Evolutionary conservation across 2,888 invertebrate species (phyloP).

Genomic region (Drepanosiphum platanoidis): DNA sequence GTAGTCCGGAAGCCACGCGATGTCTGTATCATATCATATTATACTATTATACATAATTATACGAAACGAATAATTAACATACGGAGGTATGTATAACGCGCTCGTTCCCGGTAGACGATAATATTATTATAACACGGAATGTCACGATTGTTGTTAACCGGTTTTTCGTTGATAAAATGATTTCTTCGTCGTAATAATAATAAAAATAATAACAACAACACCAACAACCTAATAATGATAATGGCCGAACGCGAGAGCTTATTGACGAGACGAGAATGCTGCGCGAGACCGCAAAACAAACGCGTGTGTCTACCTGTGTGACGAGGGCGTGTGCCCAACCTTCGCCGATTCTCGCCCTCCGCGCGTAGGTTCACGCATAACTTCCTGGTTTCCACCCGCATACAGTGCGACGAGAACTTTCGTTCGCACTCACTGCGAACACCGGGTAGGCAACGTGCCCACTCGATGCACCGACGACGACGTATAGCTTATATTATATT

Average conservation of each 20-base stretch:
- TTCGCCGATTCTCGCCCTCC: neutral
- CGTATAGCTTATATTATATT: no score
- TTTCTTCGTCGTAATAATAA: neutral
- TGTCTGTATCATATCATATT: neutral
- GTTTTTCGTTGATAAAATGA: neutral
- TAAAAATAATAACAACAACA: no score
- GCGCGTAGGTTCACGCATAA: neutral
- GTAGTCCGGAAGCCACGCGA: neutral
- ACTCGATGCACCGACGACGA: no score
- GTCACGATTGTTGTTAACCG: neutral
- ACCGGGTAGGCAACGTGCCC: no score
- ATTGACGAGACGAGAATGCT: neutral
- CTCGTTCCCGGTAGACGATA: neutral
- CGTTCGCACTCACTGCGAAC: no score
- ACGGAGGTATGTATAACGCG: neutral
- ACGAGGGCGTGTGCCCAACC: neutral
- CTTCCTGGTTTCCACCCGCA: conserved; percentile 11
- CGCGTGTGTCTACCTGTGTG: neutral
- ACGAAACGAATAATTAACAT: neutral
- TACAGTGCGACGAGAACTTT: no score
- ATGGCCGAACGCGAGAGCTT: neutral
- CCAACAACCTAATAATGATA: no score
- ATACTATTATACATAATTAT: neutral
- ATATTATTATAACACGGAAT: neutral
- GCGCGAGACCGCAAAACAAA: neutral